These are phyloP conservation scores for Lepidotrigona ventralis DNA, from an alignment of 1,140 invertebrate genomes.

Conservation along the genomic window DNA sequence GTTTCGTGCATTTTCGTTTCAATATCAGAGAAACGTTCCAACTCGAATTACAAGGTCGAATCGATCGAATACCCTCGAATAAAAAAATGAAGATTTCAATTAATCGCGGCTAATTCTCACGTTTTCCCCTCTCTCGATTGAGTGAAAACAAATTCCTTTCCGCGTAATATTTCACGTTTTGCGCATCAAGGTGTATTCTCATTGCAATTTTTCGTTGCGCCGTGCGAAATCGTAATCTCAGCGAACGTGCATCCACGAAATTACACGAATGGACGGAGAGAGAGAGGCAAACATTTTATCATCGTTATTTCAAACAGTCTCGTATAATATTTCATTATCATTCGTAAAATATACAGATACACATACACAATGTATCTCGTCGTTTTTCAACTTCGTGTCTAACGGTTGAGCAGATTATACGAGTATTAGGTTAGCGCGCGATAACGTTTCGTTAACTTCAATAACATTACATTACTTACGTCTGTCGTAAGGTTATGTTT, in stretches of 20 bases:
- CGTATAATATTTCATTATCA: constrained; percentile 17
- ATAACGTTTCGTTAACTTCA: constrained; percentile 27
- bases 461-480: not conserved
- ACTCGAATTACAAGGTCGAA: too few relatives aligned
- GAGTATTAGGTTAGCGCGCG: not conserved
- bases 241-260: not conserved
- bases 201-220: not conserved
- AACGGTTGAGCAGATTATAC: constrained; percentile 18
- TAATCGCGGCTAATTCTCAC: too few relatives aligned
- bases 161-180: not conserved
- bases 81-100: too few relatives aligned
- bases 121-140: not conserved
- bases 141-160: not conserved
- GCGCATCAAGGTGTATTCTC: not conserved
- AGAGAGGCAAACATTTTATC: not conserved
- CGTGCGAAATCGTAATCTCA: not conserved
- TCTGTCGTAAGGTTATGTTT: too few relatives aligned
- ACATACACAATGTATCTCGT: not conserved
- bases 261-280: not conserved
- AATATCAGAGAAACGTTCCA: too few relatives aligned
- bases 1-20: too few relatives aligned
- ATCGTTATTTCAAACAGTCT: not conserved
- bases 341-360: not conserved
- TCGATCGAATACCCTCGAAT: too few relatives aligned
- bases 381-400: constrained; percentile 12